Conservation (phyloP, 2,888 invertebrate species). For the Drosophila rubida region DNA sequence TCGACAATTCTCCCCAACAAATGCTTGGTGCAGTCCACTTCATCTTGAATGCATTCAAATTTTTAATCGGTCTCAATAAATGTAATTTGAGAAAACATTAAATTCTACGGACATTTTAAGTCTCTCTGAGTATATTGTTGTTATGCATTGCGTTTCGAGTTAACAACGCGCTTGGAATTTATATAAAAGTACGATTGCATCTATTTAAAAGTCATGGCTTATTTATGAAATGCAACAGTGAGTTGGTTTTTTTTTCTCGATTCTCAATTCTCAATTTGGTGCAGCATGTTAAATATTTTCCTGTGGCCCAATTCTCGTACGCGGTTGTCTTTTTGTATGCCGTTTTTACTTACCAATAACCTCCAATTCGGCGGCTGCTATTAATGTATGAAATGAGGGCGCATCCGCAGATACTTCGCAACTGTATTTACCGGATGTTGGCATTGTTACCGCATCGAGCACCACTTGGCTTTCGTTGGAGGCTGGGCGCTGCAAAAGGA, state of each 20-base stretch:
- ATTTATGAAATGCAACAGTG: not conserved
- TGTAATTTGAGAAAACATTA: too few species aligned
- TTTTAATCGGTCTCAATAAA: too few species aligned
- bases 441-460: conserved; percentile 81
- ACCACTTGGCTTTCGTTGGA: conserved; percentile 85
- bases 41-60: conserved; percentile 37
- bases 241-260: not conserved
- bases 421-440: conserved; percentile 84
- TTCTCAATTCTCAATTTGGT: not conserved
- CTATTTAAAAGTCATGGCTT: not conserved
- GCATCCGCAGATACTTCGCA: conserved; percentile 85
- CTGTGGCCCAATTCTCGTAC: conserved; percentile 15
- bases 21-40: too few species aligned
- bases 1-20: conserved; percentile 2
- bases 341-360: conserved; percentile 84
- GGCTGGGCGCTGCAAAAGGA: conserved; percentile 64
- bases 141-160: not conserved
- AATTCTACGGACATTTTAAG: too few species aligned
- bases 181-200: not conserved
- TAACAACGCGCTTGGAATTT: not conserved
- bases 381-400: conserved; percentile 85
- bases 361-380: conserved; percentile 84
- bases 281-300: conserved; percentile 17
- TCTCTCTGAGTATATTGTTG: too few species aligned
- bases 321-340: not conserved